Base-by-base conservation (phyloP, 92 coral and sea anemone genomes). In the Galaxea fascicularis region DNA sequence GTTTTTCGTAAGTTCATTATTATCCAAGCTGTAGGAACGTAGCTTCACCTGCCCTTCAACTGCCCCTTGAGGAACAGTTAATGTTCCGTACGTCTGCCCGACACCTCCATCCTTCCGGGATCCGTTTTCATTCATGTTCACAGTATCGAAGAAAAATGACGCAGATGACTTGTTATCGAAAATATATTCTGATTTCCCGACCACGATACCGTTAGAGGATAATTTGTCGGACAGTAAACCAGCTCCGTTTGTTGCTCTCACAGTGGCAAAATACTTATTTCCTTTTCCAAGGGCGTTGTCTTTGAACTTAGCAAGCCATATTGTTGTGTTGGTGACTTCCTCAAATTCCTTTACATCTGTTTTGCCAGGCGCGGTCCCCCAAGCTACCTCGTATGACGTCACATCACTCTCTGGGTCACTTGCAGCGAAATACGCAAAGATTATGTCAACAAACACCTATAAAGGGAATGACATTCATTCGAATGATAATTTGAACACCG, bases 81-180 rank as follows among this genome's bases (percentile, higher is more conserved):
- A 76, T 15, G 99, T 97, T 63, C 99, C 99, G 84, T 91, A 97
- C 27, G 98, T 97, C 82, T 94, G 91, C 31, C 97, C 98, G 52
- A 97, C 98, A 26, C 98, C 97, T 16, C 92, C 79, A 31, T 95
- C 99, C 73, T 97, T 87, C 46, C 93, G 92, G n/a, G 95, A 73
- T 0, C 95, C 99, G 62, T 97, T 87, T 4, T 77, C 88, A 62
- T 92, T 97, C 65, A 91, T 92, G 71, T 97, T 90, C 0, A 94
- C 98, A n/a, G 99, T 97, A 74, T 97, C 99, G 74, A 94, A 97
- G 90, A 97, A 97, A 91, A 97, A 97, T 52, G 96, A 93, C 17
- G 95, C 99, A 10, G 95, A 87, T 12, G 98, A 89, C 12, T 91
- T 68, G 44, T 94, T 92, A 60, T 93, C 93, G 64, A 96, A 96